A percentile compares a stretch with the other conserved stretches of the same genome.
phyloP scores from a whole-genome alignment of 2,113 vertebrate genomes.

The Microtus ochrogaster region DNA sequence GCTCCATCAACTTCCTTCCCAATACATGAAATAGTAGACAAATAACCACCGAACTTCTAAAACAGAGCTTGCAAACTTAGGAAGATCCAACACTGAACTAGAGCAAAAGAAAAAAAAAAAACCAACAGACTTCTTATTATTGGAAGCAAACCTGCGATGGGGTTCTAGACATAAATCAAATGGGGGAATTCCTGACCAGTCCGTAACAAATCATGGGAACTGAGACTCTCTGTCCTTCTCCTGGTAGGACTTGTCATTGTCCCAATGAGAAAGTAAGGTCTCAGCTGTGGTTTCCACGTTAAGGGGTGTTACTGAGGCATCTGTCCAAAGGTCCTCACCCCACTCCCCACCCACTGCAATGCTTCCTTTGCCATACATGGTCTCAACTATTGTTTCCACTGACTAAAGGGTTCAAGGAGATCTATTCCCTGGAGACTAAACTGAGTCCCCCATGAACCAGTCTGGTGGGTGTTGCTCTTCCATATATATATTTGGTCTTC shows the following conservation, averaged over 20 bases:
- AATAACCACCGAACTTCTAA: neutral
- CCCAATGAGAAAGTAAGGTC: neutral
- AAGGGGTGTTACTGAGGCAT: neutral
- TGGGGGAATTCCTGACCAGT: neutral
- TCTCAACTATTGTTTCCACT: neutral
- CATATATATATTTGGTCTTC: neutral
- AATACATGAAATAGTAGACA: neutral
- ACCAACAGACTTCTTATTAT: neutral
- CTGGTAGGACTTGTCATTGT: neutral
- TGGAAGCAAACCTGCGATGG: neutral
- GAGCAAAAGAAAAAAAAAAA: slow-evolving; percentile 35
- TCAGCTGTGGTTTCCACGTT: neutral
- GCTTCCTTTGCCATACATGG: neutral
- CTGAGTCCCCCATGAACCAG: neutral
- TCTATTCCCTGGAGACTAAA: neutral
- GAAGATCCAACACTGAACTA: neutral
- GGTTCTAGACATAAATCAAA: neutral
- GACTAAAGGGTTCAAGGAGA: neutral
- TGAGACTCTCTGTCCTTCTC: neutral
- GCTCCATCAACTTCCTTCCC: neutral
- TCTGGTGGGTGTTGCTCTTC: neutral
- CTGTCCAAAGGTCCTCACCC: neutral
- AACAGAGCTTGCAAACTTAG: neutral
- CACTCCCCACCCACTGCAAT: too few species aligned
- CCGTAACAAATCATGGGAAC: neutral